phyloP scores from a whole-genome alignment of 1,140 invertebrate species.

The Pinna nobilis region DNA sequence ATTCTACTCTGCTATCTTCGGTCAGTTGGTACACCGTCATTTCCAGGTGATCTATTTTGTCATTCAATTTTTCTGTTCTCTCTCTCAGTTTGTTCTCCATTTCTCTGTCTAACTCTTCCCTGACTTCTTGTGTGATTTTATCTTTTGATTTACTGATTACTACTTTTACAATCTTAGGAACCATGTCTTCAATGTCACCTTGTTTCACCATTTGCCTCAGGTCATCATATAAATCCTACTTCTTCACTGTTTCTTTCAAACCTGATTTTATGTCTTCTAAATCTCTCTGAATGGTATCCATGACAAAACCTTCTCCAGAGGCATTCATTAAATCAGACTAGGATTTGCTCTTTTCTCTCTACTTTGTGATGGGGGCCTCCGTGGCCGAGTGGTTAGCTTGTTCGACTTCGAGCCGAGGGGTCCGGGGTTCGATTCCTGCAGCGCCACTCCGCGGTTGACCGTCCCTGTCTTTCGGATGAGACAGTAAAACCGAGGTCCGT shows the following conservation, averaged over 20 bases:
- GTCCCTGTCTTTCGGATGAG: too few species aligned
- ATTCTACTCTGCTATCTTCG: background rate
- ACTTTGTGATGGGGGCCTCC: too few species aligned
- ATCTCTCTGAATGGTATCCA: too few species aligned
- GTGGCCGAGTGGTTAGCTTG: too few species aligned
- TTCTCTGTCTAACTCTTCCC: background rate
- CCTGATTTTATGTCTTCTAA: background rate
- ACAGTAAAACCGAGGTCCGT: too few species aligned
- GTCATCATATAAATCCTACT: background rate
- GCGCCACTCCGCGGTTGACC: too few species aligned
- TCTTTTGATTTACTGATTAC: background rate
- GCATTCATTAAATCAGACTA: too few species aligned
- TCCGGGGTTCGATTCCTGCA: too few species aligned
- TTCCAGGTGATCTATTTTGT: background rate
- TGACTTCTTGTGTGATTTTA: background rate
- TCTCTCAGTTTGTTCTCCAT: background rate
- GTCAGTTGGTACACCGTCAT: background rate
- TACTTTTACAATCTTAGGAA: background rate
- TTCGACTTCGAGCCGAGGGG: too few species aligned
- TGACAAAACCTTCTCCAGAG: too few species aligned
- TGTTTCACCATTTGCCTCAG: conserved; percentile 5
- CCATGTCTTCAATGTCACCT: conserved; percentile 6
- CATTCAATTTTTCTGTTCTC: background rate
- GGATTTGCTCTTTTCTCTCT: too few species aligned
- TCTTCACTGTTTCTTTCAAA: conserved; percentile 11